phyloP scores from a whole-genome alignment of 2,113 vertebrate species.

The Cyprinodon variegatus region DNA sequence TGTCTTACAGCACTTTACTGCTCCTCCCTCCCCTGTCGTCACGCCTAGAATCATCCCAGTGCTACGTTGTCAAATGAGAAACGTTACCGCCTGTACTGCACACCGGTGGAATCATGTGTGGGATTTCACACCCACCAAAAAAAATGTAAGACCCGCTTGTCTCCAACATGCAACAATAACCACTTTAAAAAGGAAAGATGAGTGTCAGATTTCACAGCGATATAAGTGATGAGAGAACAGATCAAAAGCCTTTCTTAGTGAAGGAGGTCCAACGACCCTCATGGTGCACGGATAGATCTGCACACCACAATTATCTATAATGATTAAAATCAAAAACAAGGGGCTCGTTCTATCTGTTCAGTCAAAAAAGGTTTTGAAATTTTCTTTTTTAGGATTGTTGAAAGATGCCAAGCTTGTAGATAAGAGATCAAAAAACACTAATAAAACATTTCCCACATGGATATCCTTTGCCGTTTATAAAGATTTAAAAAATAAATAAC shows the following conservation, averaged over 20 bases:
- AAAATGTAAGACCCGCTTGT: neutral
- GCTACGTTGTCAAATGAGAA: constrained; percentile 7
- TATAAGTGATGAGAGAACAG: constrained; percentile 59
- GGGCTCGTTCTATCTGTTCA: constrained; percentile 26
- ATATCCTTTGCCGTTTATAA: constrained; percentile 1
- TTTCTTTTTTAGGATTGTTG: constrained; percentile 1
- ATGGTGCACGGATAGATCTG: constrained; percentile 25
- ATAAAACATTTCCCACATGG: constrained; percentile 33
- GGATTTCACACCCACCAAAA: neutral
- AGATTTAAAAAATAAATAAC: constrained; percentile 41
- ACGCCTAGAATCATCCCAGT: constrained; percentile 20
- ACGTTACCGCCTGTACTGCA: constrained; percentile 52
- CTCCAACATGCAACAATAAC: constrained; percentile 28
- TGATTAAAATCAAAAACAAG: constrained; percentile 21
- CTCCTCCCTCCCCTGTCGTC: neutral
- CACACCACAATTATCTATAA: constrained; percentile 22
- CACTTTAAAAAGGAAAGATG: constrained; percentile 19
- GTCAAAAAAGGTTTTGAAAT: constrained; percentile 22
- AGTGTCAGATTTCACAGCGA: constrained; percentile 32
- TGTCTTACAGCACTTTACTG: neutral
- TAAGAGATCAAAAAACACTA: constrained; percentile 47
- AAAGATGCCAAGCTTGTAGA: constrained; percentile 41
- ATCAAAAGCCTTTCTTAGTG: constrained; percentile 43
- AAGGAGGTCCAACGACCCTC: constrained; percentile 19
- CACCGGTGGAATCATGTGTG: constrained; percentile 59